phyloP scores from a whole-genome alignment of 2,888 invertebrate genomes.

The Meta bourneti region DNA sequence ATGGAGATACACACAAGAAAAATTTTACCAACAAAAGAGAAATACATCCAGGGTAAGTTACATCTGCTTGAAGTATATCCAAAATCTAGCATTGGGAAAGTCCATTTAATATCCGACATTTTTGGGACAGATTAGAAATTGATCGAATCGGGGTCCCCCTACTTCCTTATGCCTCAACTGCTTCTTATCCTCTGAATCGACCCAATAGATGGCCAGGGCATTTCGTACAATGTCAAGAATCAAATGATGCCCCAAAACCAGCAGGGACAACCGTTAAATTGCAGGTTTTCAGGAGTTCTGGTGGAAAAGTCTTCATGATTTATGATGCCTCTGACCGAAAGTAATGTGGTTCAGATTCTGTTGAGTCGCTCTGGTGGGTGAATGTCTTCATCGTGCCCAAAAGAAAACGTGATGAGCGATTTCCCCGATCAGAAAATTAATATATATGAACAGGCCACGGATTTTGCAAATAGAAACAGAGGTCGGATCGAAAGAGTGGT shows the following conservation, averaged over 20 bases:
- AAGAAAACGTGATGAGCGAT: slow-evolving; percentile 44
- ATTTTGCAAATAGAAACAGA: neutral
- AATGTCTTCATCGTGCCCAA: slow-evolving; percentile 60
- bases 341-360: slow-evolving; percentile 35
- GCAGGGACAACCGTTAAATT: slow-evolving; percentile 36
- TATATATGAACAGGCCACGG: neutral
- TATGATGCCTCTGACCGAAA: slow-evolving; percentile 23
- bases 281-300: slow-evolving; percentile 26
- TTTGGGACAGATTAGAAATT: too few relatives aligned
- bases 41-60: too few relatives aligned
- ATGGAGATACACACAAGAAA: too few relatives aligned
- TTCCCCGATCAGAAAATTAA: neutral
- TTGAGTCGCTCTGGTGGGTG: slow-evolving; percentile 1
- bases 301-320: slow-evolving; percentile 30
- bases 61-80: too few relatives aligned
- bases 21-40: too few relatives aligned
- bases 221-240: slow-evolving; percentile 29
- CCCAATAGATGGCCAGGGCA: slow-evolving; percentile 28
- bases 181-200: neutral
- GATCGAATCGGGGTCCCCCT: too few relatives aligned
- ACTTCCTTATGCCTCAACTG: too few relatives aligned
- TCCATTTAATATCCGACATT: too few relatives aligned
- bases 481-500: neutral
- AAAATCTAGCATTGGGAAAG: too few relatives aligned
- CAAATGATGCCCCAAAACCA: slow-evolving; percentile 5